Conservation (phyloP, 2,113 vertebrate genomes). For the Trachemys scripta region DNA sequence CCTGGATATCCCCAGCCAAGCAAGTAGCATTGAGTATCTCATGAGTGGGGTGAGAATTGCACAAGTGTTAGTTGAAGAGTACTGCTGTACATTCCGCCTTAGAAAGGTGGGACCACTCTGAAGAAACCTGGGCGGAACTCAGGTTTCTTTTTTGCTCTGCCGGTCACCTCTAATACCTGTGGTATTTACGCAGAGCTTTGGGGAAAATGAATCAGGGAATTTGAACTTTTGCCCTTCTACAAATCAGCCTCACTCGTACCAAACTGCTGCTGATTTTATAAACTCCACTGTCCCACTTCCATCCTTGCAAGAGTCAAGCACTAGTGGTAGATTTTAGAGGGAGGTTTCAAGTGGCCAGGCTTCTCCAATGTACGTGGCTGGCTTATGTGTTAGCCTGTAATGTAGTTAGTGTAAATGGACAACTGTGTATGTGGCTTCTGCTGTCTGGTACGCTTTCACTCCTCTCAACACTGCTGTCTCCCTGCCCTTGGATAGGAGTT, state of each 20-base stretch:
- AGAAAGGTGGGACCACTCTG: not conserved
- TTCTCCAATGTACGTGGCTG: fast-evolving
- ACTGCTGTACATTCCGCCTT: not conserved
- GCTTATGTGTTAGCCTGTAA: not conserved
- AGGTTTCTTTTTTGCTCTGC: not conserved
- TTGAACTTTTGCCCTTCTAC: not conserved
- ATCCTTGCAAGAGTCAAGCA: not conserved
- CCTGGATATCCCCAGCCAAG: not conserved
- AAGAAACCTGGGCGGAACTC: not conserved
- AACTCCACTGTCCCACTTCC: not conserved
- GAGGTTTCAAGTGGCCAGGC: not conserved
- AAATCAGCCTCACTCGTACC: not conserved
- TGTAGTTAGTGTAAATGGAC: not conserved
- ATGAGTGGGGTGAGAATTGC: not conserved
- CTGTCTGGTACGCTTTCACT: fast-evolving
- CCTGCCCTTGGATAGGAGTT: not conserved
- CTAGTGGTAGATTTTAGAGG: fast-evolving
- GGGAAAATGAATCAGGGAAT: not conserved
- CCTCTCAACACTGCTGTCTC: not conserved
- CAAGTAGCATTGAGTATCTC: not conserved
- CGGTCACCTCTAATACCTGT: not conserved
- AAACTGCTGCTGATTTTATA: not conserved
- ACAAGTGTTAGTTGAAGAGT: not conserved
- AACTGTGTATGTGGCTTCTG: not conserved
- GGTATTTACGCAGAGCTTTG: not conserved